These are phyloP conservation scores for Chlamydotis undulata DNA, from an alignment of 2,113 vertebrate species.

Conservation along the genomic window DNA sequence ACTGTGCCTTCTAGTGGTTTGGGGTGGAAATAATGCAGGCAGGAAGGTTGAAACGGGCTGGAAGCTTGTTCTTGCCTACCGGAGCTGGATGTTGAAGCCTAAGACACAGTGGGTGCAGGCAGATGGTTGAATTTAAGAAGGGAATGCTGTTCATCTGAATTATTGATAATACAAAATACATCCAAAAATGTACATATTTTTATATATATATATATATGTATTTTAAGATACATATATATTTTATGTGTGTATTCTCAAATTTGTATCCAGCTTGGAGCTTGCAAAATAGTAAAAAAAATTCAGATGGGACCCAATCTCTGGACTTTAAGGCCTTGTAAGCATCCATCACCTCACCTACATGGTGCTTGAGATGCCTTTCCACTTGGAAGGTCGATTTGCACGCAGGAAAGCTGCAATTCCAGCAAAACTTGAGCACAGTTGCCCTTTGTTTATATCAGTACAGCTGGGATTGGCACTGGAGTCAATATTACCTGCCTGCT, in stretches of 20 bases:
- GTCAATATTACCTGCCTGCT: neutral
- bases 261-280: neutral
- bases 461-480: neutral
- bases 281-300: neutral
- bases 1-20: neutral
- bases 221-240: neutral
- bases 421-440: neutral
- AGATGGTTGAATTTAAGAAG: neutral
- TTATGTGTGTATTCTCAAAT: neutral
- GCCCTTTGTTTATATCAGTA: neutral
- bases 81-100: neutral
- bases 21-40: neutral
- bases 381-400: neutral
- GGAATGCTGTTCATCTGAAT: neutral
- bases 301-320: neutral
- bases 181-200: neutral
- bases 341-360: neutral
- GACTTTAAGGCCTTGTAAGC: neutral
- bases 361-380: neutral
- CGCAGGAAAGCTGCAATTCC: neutral
- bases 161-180: neutral
- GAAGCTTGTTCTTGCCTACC: neutral
- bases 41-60: neutral
- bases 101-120: neutral
- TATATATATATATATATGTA: neutral